These are phyloP conservation scores for Tolmerus cingulatus DNA, from an alignment of 2,888 invertebrate species.

Conservation along the genomic window DNA sequence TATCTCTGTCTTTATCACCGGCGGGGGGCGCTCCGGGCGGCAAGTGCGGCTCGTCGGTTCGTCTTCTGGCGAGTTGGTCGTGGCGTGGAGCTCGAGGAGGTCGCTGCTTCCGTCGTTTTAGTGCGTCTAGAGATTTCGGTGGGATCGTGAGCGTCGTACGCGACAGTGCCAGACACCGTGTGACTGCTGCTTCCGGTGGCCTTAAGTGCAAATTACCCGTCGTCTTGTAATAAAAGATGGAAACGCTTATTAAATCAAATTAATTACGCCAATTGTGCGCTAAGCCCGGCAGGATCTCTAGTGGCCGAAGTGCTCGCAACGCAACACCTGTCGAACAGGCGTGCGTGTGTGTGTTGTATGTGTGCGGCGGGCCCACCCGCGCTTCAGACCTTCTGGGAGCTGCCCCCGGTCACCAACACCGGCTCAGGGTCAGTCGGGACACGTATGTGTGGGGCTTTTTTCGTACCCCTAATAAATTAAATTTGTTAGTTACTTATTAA, in stretches of 20 bases:
- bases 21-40: neutral
- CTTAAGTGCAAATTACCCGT: constrained; percentile 38
- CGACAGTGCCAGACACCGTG: neutral
- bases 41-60: neutral
- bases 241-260: constrained; percentile 41
- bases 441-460: constrained; percentile 27
- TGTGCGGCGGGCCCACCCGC: neutral
- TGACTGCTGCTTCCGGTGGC: constrained; percentile 14
- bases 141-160: constrained; percentile 15
- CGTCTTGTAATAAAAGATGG: constrained; percentile 36
- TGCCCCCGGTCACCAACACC: constrained; percentile 16
- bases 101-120: neutral
- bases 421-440: neutral
- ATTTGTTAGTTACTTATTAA: constrained; percentile 50
- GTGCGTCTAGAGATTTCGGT: constrained; percentile 25
- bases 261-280: constrained; percentile 37
- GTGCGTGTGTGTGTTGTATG: constrained; percentile 19
- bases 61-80: neutral
- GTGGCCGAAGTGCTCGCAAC: neutral
- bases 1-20: constrained; percentile 24
- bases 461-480: constrained; percentile 48
- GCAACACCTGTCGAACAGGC: constrained; percentile 21
- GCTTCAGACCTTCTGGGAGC: neutral
- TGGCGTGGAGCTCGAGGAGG: constrained; percentile 1
- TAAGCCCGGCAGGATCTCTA: constrained; percentile 20